These are phyloP conservation scores for Neolamprologus caudopunctatus DNA, from an alignment of 2,113 vertebrate species.

Conservation along the genomic window DNA sequence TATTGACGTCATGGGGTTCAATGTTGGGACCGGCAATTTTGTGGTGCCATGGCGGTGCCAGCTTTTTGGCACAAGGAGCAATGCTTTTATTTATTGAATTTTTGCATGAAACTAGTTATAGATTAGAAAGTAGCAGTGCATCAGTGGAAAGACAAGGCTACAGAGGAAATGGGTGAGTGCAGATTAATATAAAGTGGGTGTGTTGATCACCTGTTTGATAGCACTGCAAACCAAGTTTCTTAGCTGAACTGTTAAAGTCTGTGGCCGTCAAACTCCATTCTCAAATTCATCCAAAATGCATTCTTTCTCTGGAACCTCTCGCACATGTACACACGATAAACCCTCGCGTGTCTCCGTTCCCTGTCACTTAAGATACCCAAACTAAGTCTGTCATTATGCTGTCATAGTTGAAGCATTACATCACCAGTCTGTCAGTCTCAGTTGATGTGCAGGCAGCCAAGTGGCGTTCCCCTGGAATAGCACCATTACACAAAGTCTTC, in stretches of 20 bases:
- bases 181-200: neutral
- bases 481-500: constrained; percentile 22
- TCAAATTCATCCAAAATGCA: neutral
- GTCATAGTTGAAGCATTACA: constrained; percentile 44
- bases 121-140: neutral
- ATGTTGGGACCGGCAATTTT: neutral
- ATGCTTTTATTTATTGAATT: neutral
- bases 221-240: neutral
- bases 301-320: neutral
- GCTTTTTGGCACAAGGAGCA: neutral
- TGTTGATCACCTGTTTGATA: neutral
- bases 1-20: neutral
- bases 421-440: constrained; percentile 22
- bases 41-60: neutral
- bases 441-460: neutral
- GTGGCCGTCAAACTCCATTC: neutral
- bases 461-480: constrained; percentile 8
- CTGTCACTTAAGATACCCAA: neutral
- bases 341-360: neutral
- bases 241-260: neutral
- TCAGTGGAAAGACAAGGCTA: neutral
- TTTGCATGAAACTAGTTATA: neutral
- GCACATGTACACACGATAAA: neutral
- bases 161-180: neutral
- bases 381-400: constrained; percentile 42